Conservation (phyloP, 2,888 invertebrate species). For the Morpho helenor region DNA sequence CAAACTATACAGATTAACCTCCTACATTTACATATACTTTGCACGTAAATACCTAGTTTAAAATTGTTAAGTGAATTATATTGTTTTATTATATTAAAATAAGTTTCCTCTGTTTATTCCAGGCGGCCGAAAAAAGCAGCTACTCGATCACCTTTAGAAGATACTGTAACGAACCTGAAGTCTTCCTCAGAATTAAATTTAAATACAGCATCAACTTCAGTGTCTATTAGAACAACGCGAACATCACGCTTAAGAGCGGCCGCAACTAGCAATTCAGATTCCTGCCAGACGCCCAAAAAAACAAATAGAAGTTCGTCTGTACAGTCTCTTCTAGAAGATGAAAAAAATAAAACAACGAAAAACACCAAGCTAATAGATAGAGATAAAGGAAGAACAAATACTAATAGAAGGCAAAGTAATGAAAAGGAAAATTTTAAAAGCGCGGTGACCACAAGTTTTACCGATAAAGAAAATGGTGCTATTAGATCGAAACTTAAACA, state of each 20-base stretch:
- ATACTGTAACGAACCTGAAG: constrained; percentile 55
- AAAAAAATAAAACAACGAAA: constrained; percentile 53
- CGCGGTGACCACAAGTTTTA: constrained; percentile 42
- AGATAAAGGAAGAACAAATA: constrained; percentile 50
- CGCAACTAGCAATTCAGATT: constrained; percentile 64
- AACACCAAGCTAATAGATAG: constrained; percentile 63
- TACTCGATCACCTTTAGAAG: constrained; percentile 53
- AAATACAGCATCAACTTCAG: constrained; percentile 63
- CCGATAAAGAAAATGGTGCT: constrained; percentile 72
- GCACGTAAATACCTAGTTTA: too few species aligned
- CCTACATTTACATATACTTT: too few species aligned
- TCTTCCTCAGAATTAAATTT: constrained; percentile 71
- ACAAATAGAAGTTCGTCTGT: constrained; percentile 65
- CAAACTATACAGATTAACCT: too few species aligned
- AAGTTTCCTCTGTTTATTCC: constrained; percentile 40
- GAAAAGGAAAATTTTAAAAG: constrained; percentile 64
- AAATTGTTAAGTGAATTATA: not conserved
- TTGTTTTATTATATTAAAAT: not conserved
- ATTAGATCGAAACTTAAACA: constrained; percentile 74
- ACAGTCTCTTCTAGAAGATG: constrained; percentile 60
- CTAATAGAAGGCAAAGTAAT: constrained; percentile 51
- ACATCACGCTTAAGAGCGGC: constrained; percentile 86
- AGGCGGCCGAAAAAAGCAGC: constrained; percentile 56
- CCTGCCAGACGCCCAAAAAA: constrained; percentile 51
- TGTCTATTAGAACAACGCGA: constrained; percentile 84